Base-by-base conservation (phyloP, 2,888 invertebrate genomes). In the Athrips mouffetella region DNA sequence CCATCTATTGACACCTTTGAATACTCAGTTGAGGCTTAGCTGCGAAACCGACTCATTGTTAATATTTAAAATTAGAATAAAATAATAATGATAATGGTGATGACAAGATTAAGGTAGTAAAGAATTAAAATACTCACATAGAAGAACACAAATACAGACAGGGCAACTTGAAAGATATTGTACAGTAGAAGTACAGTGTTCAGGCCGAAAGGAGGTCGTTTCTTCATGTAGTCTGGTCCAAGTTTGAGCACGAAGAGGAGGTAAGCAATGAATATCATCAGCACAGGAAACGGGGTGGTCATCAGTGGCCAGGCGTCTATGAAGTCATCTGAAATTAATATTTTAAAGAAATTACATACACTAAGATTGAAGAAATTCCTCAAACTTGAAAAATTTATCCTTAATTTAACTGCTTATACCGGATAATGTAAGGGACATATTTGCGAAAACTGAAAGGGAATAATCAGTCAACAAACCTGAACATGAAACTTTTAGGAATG, bases 141-240 rank as follows among this genome's bases (percentile, higher is more conserved):
- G 52, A 81, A 52, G 86, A 59, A 76, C 44, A 91, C 64, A 56
- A 78, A 89, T 1, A 65, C 63, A 16, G 91, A 92, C 8, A 89
- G 47, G 1, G 84, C 15, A 10, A 93, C 91, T 90, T 94, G 94
- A 3, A 88, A 53, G 0, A 90, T 69, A 64, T 94, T 93, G 64
- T 94, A 94, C 2, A 90, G 58, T 48, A 91, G 82, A 64, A 94
- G 81, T 6, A 92, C 55, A 33, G 78, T 82, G 35, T 91, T 85
- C 15, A 94, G 65, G 30, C 92, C 84, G 52, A 89, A 90, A 0
- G 94, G 91, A 48, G 81, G 70, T 16, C 91, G 82, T 47, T 90
- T 80, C 47, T 86, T 85, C 94, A 94, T 94, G 58, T 91, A 78
- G 30, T 80, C 77, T 0, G 94, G 94, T 0, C 95, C 94, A 31